Conservation (phyloP, 1,140 invertebrate species). For the Cydia amplana region DNA sequence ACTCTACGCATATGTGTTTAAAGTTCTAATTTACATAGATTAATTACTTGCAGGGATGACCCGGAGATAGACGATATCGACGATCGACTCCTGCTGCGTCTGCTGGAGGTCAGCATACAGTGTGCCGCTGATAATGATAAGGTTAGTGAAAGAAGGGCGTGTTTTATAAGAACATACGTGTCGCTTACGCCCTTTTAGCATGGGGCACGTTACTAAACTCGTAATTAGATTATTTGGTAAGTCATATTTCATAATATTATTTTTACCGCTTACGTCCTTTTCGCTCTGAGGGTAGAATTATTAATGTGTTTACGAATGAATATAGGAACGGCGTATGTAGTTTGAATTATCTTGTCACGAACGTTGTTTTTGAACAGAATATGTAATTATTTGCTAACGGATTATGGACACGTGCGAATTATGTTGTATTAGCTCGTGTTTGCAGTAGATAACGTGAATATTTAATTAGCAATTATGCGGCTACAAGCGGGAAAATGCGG, state of each 20-base stretch:
- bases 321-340: background rate
- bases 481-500: background rate
- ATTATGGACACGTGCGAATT: slow-evolving; percentile 12
- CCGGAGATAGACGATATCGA: slow-evolving; percentile 83
- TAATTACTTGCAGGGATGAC: slow-evolving; percentile 70
- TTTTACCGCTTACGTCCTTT: background rate
- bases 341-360: background rate
- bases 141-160: slow-evolving; percentile 56
- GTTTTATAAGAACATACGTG: background rate
- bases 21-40: background rate
- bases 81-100: slow-evolving; percentile 83
- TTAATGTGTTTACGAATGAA: background rate
- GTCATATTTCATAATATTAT: background rate
- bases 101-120: slow-evolving; percentile 83
- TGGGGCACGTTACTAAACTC: slow-evolving; percentile 29
- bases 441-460: background rate
- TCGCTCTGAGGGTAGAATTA: background rate
- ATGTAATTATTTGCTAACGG: background rate
- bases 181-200: background rate
- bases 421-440: background rate
- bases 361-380: background rate
- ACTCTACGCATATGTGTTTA: background rate
- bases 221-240: slow-evolving; percentile 13
- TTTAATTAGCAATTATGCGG: background rate
- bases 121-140: slow-evolving; percentile 87